Conservation (phyloP, 2,888 invertebrate species). For the Drosophila hawaiiensis region DNA sequence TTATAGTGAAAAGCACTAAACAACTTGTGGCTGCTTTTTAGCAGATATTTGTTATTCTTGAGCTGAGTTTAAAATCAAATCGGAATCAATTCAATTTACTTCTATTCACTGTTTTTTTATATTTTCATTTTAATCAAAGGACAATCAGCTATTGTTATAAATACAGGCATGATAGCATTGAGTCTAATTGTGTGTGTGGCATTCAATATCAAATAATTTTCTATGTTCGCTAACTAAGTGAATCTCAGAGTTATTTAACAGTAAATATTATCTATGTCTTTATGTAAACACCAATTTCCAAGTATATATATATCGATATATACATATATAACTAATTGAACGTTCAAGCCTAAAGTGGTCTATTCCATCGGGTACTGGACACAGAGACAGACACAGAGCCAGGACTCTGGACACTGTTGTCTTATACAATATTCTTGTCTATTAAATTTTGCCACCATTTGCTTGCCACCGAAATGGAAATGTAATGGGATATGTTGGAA, state of each 20-base stretch:
- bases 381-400: background rate
- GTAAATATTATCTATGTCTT: background rate
- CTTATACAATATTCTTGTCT: constrained; percentile 1
- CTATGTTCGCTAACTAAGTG: background rate
- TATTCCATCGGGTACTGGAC: background rate
- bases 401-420: background rate
- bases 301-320: background rate
- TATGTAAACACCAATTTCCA: background rate
- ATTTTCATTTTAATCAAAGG: background rate
- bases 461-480: constrained; percentile 6
- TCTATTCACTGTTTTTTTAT: background rate
- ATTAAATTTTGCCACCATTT: background rate
- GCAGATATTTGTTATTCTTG: background rate
- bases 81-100: background rate
- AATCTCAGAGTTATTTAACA: background rate
- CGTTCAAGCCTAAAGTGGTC: background rate
- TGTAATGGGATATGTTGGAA: constrained; percentile 32
- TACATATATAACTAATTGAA: background rate
- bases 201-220: background rate
- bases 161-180: background rate
- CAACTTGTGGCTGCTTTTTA: background rate
- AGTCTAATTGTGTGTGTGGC: background rate
- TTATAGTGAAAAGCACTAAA: background rate
- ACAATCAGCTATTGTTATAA: background rate
- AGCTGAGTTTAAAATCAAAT: background rate